Conservation (phyloP, 1,140 invertebrate genomes). For the Meteorus sp. region DNA sequence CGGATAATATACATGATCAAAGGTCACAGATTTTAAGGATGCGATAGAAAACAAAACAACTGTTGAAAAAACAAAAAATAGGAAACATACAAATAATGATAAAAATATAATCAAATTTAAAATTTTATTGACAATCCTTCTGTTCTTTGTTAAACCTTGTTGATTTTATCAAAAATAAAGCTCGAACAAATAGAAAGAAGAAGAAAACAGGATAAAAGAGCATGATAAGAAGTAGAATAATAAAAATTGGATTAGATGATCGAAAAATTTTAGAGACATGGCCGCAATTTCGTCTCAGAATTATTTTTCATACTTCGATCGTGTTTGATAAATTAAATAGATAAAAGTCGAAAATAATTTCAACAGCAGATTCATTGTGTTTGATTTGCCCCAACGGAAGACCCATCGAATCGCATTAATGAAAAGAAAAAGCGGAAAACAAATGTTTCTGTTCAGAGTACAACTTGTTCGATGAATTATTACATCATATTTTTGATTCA, state of each 20-base stretch:
- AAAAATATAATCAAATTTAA: no score
- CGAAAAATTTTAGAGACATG: background rate
- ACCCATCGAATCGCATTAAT: background rate
- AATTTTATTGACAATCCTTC: no score
- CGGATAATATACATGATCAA: no score
- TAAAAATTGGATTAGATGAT: background rate
- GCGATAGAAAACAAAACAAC: no score
- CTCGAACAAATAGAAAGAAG: no score
- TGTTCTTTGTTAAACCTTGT: no score
- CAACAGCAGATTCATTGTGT: background rate
- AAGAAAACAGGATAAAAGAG: background rate
- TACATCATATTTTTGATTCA: background rate
- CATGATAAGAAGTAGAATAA: background rate
- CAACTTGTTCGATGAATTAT: background rate
- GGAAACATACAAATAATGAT: no score
- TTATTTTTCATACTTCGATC: background rate
- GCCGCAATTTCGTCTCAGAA: constrained; percentile 19
- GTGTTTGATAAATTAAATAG: constrained; percentile 13
- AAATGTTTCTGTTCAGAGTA: background rate
- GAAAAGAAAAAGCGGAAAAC: background rate
- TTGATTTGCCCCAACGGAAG: constrained; percentile 14
- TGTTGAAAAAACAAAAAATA: no score
- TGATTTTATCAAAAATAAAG: no score
- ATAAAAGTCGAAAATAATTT: constrained; percentile 8
- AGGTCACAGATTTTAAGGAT: no score